phyloP scores from a whole-genome alignment of 2,113 vertebrate genomes.

The Cacatua alba region DNA sequence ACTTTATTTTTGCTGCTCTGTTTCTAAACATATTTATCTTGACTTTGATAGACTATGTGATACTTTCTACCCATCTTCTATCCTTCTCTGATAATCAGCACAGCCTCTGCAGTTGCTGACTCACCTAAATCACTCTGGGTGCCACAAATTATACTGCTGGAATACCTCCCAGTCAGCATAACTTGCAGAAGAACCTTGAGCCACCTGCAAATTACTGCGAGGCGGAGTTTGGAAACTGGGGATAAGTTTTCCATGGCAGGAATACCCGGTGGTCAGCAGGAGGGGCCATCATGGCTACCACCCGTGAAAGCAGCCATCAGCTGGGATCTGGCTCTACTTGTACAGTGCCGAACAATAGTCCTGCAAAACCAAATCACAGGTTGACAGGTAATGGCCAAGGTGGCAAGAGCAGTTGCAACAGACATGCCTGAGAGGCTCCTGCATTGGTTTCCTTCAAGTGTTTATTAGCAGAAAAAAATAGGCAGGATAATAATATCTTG shows the following conservation, averaged over 20 bases:
- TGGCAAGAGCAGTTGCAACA: neutral
- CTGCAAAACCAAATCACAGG: neutral
- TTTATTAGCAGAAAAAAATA: neutral
- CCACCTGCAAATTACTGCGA: rapidly evolving
- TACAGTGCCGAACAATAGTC: neutral
- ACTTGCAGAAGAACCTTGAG: neutral
- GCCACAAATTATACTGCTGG: neutral
- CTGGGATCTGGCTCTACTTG: neutral
- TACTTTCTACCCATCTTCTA: neutral
- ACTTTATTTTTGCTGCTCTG: neutral
- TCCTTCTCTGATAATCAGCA: neutral
- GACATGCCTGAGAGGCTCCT: neutral
- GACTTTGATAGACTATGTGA: neutral
- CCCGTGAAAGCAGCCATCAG: no score
- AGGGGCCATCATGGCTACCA: no score
- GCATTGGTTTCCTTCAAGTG: neutral
- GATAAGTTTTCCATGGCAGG: neutral
- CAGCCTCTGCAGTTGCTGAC: neutral
- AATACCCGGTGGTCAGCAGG: no score
- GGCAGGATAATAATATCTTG: neutral
- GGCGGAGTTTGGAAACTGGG: neutral
- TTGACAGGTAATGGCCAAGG: neutral
- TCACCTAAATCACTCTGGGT: neutral
- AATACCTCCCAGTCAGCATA: neutral
- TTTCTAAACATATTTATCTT: neutral